A percentile compares a stretch with the other conserved stretches of the same genome.
Evolutionary conservation across 2,113 vertebrate species (phyloP).

Genomic region (Vireo altiloquus): DNA sequence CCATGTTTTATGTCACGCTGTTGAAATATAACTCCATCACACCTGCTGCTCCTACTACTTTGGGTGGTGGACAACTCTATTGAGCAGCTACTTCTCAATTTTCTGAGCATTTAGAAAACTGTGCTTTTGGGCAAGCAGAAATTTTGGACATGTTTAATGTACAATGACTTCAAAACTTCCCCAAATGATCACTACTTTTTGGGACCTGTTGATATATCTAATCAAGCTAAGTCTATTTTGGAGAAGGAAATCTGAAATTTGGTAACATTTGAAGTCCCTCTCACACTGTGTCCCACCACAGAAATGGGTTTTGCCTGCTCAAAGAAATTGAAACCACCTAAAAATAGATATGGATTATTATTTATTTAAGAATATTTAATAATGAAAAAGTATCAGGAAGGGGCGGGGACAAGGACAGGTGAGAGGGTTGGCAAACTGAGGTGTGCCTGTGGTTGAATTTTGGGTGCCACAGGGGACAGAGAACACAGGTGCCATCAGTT

Average conservation of each 20-base stretch:
- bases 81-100: background rate
- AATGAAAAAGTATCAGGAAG: background rate
- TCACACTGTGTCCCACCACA: fast-evolving
- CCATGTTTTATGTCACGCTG: conserved; percentile 12
- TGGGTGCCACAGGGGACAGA: background rate
- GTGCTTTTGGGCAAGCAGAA: background rate
- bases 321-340: background rate
- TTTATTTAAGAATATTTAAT: background rate
- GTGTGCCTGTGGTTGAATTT: background rate
- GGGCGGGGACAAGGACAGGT: background rate
- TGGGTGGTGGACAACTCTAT: background rate
- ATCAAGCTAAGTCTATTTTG: background rate
- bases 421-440: background rate
- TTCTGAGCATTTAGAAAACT: background rate
- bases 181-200: background rate
- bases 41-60: conserved; percentile 48
- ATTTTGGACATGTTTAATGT: background rate
- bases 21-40: conserved; percentile 42
- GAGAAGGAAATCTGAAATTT: background rate
- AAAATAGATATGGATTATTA: background rate
- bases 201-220: background rate
- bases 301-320: background rate
- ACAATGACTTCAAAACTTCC: background rate
- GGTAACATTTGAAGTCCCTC: background rate
- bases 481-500: background rate